These are phyloP conservation scores for Heliconius ismenius DNA, from an alignment of 2,888 invertebrate species.

Conservation along the genomic window DNA sequence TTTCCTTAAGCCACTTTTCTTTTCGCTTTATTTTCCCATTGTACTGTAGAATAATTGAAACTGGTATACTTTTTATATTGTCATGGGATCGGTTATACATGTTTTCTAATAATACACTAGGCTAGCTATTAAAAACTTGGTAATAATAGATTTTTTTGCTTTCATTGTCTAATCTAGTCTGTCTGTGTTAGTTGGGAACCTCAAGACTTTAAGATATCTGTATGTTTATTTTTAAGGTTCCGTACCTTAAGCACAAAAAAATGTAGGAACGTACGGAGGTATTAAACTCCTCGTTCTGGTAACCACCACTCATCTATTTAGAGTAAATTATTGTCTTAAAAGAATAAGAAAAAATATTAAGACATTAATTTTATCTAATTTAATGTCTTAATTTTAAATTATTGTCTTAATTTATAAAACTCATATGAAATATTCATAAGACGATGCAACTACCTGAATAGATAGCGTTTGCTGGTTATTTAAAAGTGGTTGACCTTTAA, in stretches of 20 bases:
- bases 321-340: too few species aligned
- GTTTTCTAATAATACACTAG: background rate
- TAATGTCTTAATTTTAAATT: background rate
- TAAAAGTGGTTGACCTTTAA: conserved; percentile 40
- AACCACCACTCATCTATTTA: background rate
- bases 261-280: too few species aligned
- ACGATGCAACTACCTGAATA: conserved; percentile 31
- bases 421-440: conserved; percentile 8
- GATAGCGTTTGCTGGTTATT: conserved; percentile 23
- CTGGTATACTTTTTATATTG: conserved; percentile 4
- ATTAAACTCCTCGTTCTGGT: too few species aligned
- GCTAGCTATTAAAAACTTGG: background rate
- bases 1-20: background rate
- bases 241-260: background rate
- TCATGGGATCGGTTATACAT: background rate
- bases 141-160: conserved; percentile 11
- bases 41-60: background rate
- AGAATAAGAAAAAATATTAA: too few species aligned
- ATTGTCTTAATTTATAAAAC: background rate
- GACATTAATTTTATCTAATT: too few species aligned
- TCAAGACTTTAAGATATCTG: background rate
- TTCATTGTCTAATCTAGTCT: background rate
- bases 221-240: background rate
- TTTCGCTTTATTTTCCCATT: background rate
- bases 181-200: background rate